Evolutionary conservation across 2,113 vertebrate genomes (phyloP).

Genomic region (Thryonomys swinderianus): DNA sequence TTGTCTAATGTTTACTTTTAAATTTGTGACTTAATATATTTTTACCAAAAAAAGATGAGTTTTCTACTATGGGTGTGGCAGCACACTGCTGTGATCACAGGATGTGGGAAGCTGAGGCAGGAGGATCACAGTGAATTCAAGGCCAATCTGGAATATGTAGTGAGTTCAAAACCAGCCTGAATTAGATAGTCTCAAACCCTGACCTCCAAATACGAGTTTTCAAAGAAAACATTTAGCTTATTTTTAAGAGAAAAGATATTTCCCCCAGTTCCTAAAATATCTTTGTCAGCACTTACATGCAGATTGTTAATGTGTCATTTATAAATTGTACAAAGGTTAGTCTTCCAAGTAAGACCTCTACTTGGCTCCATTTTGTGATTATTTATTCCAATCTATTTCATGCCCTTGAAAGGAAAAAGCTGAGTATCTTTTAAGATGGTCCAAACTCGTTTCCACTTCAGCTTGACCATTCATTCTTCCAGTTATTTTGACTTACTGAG

Average conservation of each 20-base stretch:
- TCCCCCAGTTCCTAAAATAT: conserved; percentile 22
- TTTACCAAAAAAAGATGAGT: neutral
- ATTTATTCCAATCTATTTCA: conserved; percentile 34
- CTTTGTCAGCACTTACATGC: conserved; percentile 8
- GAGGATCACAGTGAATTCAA: neutral
- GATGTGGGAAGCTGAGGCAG: neutral
- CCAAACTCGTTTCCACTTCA: conserved; percentile 37
- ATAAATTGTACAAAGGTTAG: neutral
- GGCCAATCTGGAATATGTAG: neutral
- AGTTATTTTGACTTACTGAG: conserved; percentile 68
- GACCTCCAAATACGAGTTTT: neutral
- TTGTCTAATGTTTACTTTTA: neutral
- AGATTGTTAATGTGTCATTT: neutral
- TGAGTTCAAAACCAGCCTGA: neutral
- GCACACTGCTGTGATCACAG: neutral
- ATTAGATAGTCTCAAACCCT: neutral
- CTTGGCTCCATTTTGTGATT: conserved; percentile 6
- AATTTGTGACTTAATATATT: neutral
- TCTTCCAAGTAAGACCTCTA: conserved; percentile 13
- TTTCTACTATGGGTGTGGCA: neutral
- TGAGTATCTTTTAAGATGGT: conserved; percentile 51
- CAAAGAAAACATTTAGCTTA: neutral
- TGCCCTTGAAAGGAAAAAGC: conserved; percentile 62
- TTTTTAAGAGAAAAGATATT: conserved; percentile 27
- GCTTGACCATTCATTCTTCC: conserved; percentile 34